Evolutionary conservation across 2,113 vertebrate species (phyloP).

Genomic region (Zingel zingel): DNA sequence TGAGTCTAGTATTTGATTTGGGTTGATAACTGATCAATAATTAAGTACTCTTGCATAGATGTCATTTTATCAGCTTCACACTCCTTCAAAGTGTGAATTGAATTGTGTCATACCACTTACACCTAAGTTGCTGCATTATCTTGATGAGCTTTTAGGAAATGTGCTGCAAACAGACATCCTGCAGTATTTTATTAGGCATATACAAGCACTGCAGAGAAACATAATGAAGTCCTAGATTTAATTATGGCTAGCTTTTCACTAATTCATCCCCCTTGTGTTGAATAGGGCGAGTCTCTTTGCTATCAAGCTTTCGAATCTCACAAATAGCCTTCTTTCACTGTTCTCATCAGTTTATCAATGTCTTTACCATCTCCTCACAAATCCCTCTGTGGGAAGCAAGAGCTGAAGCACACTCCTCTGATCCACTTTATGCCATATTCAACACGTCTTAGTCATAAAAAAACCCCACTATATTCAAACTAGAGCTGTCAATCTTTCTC

Average conservation of each 20-base stretch:
- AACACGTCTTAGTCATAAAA: constrained; percentile 31
- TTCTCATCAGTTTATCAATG: constrained; percentile 40
- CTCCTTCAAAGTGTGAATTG: background rate
- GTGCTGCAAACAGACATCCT: constrained; percentile 5
- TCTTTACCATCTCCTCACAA: constrained; percentile 35
- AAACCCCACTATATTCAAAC: background rate
- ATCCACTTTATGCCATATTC: constrained; percentile 32
- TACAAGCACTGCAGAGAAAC: constrained; percentile 32
- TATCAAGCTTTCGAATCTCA: constrained; percentile 20
- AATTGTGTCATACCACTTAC: background rate
- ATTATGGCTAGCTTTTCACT: constrained; percentile 33
- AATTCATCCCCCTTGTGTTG: constrained; percentile 52
- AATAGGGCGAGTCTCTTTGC: constrained; percentile 39
- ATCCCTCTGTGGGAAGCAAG: constrained; percentile 31
- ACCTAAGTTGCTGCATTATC: background rate
- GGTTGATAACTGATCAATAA: background rate
- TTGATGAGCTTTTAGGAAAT: constrained; percentile 40
- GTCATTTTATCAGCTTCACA: background rate
- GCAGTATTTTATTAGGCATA: constrained; percentile 36
- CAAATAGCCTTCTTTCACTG: constrained; percentile 20
- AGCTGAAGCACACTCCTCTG: constrained; percentile 23
- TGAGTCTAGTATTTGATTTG: background rate
- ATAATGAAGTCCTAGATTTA: constrained; percentile 50
- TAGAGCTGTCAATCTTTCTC: no score
- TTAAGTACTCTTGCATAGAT: background rate